These are phyloP conservation scores for Dryomyza anilis DNA, from an alignment of 2,888 invertebrate species.

Conservation along the genomic window DNA sequence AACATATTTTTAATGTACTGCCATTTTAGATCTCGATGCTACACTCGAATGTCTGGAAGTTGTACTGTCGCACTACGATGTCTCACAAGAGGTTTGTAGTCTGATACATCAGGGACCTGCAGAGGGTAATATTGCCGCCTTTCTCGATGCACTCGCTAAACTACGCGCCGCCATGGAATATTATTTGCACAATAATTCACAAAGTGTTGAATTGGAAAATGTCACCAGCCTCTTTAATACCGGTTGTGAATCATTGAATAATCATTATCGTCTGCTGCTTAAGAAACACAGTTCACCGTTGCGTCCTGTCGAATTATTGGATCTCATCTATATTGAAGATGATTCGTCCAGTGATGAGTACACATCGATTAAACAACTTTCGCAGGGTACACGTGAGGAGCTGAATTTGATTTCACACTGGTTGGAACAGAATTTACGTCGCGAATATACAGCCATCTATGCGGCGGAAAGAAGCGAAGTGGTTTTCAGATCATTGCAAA, in stretches of 20 bases:
- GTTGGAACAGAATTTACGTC: slow-evolving; percentile 78
- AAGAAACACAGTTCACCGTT: slow-evolving; percentile 76
- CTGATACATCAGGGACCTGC: slow-evolving; percentile 84
- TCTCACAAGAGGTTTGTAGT: slow-evolving; percentile 88
- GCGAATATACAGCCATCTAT: slow-evolving; percentile 77
- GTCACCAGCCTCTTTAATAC: slow-evolving; percentile 78
- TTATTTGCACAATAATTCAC: slow-evolving; percentile 90
- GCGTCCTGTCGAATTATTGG: slow-evolving; percentile 84
- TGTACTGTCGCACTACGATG: slow-evolving; percentile 95
- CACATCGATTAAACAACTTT: slow-evolving; percentile 70
- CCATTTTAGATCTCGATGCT: slow-evolving; percentile 80
- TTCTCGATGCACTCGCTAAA: slow-evolving; percentile 78
- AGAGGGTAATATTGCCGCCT: slow-evolving; percentile 66
- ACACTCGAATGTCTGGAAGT: slow-evolving; percentile 87
- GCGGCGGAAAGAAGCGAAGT: slow-evolving; percentile 77
- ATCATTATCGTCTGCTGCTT: slow-evolving; percentile 85
- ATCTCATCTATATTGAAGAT: slow-evolving; percentile 85
- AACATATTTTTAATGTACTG: neutral
- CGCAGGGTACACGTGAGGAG: slow-evolving; percentile 72
- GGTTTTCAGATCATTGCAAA: slow-evolving; percentile 74
- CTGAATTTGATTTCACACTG: slow-evolving; percentile 82
- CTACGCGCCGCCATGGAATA: slow-evolving; percentile 87
- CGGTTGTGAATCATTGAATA: slow-evolving; percentile 84
- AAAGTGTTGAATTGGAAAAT: slow-evolving; percentile 91
- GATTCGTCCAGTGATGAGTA: slow-evolving; percentile 69